Percentiles rank a stretch among this genome's conserved stretches.
phyloP scores from a whole-genome alignment of 2,888 invertebrate genomes.

The Nomada hirtipes region DNA sequence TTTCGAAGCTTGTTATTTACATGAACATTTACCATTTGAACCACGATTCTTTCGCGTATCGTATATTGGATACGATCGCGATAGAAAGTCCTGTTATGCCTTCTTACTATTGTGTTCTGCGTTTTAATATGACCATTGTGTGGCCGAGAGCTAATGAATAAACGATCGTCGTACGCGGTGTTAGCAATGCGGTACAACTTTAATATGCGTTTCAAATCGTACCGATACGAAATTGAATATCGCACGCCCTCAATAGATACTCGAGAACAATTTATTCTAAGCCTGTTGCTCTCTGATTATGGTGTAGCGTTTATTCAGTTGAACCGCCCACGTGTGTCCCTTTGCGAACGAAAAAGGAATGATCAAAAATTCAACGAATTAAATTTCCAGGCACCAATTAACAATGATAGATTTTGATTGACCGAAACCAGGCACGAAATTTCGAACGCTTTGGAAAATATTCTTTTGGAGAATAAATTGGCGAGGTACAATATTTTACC shows the following conservation, averaged over 20 bases:
- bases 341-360: neutral
- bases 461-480: too few relatives aligned
- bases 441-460: too few relatives aligned
- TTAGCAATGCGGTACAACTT: conserved; percentile 20
- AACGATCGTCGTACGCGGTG: conserved; percentile 33
- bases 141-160: conserved; percentile 47
- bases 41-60: conserved; percentile 1
- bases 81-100: conserved; percentile 38
- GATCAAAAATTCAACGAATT: too few relatives aligned
- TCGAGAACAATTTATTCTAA: neutral
- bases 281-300: neutral
- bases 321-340: neutral
- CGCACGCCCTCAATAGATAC: neutral
- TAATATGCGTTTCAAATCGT: conserved; percentile 15
- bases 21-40: conserved; percentile 6
- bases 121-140: conserved; percentile 48
- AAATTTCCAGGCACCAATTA: too few relatives aligned
- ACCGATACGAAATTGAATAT: conserved; percentile 24
- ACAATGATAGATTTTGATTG: too few relatives aligned
- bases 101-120: conserved; percentile 28
- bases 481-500: too few relatives aligned
- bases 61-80: conserved; percentile 12
- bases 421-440: too few relatives aligned
- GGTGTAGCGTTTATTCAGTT: neutral
- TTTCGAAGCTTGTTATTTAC: conserved; percentile 24